Percentiles rank a stretch among this genome's conserved stretches.
These are phyloP conservation scores for Teinopalpus imperialis DNA, from an alignment of 2,888 invertebrate genomes.

Conservation along the genomic window DNA sequence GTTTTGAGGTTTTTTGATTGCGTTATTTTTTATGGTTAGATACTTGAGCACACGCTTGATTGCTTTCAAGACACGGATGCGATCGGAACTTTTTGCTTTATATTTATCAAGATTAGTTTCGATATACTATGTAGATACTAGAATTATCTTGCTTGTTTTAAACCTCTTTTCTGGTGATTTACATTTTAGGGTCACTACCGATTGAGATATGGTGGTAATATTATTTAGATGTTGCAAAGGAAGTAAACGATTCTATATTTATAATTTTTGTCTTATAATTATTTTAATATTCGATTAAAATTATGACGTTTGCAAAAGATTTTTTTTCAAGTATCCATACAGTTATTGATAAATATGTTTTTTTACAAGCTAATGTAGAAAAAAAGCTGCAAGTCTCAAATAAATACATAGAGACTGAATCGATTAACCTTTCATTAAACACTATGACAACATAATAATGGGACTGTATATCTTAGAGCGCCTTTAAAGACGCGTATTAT, in stretches of 20 bases:
- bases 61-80: constrained; percentile 26
- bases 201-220: not conserved
- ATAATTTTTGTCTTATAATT: no score
- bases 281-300: no score
- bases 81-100: constrained; percentile 22
- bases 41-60: constrained; percentile 26
- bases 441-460: constrained; percentile 70
- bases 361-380: not conserved
- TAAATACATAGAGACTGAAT: constrained; percentile 35
- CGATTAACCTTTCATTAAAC: constrained; percentile 47
- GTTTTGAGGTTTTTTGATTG: constrained; percentile 26
- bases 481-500: constrained; percentile 61
- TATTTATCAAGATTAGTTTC: constrained; percentile 5
- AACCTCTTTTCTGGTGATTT: not conserved
- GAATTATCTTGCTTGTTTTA: constrained; percentile 19
- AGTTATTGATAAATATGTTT: no score
- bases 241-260: no score
- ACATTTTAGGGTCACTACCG: constrained; percentile 1
- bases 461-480: constrained; percentile 42
- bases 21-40: constrained; percentile 25
- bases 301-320: no score
- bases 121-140: constrained; percentile 10
- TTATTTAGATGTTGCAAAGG: no score
- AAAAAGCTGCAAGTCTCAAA: constrained; percentile 18
- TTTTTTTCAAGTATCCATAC: no score